Percentiles rank a stretch among this genome's conserved stretches.
phyloP scores from a whole-genome alignment of 2,888 invertebrate species.

The Sialis lutaria region DNA sequence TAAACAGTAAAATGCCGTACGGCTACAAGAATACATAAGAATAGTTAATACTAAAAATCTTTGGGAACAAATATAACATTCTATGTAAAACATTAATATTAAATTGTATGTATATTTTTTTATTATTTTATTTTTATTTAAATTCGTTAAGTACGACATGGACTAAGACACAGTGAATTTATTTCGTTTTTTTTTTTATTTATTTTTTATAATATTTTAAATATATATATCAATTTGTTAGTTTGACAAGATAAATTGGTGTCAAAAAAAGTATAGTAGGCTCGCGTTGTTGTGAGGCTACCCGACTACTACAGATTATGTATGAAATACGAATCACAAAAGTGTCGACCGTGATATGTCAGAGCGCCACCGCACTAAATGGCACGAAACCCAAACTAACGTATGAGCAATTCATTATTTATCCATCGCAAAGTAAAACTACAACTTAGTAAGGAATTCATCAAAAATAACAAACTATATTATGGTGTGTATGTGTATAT shows the following conservation, averaged over 20 bases:
- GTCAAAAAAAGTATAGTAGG: conserved; percentile 14
- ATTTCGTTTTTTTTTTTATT: conserved; percentile 20
- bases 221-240: conserved; percentile 12
- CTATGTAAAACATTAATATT: conserved; percentile 24
- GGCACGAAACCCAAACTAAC: conserved; percentile 2
- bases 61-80: conserved; percentile 27
- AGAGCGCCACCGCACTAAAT: conserved; percentile 2
- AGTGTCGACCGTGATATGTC: conserved; percentile 7
- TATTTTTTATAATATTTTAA: conserved; percentile 12
- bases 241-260: conserved; percentile 17
- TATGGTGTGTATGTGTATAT: not conserved
- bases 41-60: conserved; percentile 25
- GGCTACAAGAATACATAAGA: not conserved
- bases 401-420: conserved; percentile 4
- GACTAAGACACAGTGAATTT: conserved; percentile 30
- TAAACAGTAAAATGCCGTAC: not conserved
- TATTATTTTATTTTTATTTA: conserved; percentile 22
- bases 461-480: conserved; percentile 7
- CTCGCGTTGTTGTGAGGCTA: not conserved
- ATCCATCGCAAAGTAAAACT: conserved; percentile 3
- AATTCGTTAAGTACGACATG: conserved; percentile 30
- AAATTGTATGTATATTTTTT: conserved; percentile 6
- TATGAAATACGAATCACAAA: conserved; percentile 5
- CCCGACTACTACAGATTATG: not conserved
- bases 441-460: conserved; percentile 3